These are phyloP conservation scores for Xiphophorus maculatus DNA, from an alignment of 2,113 vertebrate genomes.

Conservation along the genomic window DNA sequence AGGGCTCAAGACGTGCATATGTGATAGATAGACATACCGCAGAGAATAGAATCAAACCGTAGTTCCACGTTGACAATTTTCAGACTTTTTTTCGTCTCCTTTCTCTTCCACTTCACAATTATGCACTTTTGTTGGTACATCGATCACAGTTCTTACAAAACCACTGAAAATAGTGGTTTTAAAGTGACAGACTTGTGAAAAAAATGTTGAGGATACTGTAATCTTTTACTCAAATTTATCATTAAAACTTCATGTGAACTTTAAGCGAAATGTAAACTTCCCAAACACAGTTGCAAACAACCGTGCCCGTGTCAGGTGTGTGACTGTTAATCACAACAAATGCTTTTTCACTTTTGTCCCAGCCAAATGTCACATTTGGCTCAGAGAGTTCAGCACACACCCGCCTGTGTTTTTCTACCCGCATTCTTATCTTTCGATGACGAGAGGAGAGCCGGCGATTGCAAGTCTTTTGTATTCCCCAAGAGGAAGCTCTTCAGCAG, in stretches of 20 bases:
- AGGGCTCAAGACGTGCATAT: too few relatives aligned
- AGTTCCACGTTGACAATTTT: too few relatives aligned
- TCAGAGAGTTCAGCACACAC: slow-evolving; percentile 61
- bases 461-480: slow-evolving; percentile 42
- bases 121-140: background rate
- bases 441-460: slow-evolving; percentile 29
- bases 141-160: background rate
- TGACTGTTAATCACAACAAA: slow-evolving; percentile 59
- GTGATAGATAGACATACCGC: too few relatives aligned
- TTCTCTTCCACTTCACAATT: too few relatives aligned
- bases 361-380: slow-evolving; percentile 62
- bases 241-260: background rate
- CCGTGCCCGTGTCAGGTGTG: slow-evolving; percentile 33
- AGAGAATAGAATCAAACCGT: too few relatives aligned
- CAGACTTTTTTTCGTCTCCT: too few relatives aligned
- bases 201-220: background rate
- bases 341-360: slow-evolving; percentile 54
- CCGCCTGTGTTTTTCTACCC: slow-evolving; percentile 56
- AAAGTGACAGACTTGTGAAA: background rate
- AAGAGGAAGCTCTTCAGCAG: slow-evolving; percentile 39
- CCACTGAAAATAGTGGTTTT: background rate
- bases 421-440: slow-evolving; percentile 54
- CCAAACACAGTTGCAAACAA: slow-evolving; percentile 19
- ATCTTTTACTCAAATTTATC: background rate
- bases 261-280: background rate